Conservation (phyloP, 2,888 invertebrate species). For the Reticulitermes lucifugus region DNA sequence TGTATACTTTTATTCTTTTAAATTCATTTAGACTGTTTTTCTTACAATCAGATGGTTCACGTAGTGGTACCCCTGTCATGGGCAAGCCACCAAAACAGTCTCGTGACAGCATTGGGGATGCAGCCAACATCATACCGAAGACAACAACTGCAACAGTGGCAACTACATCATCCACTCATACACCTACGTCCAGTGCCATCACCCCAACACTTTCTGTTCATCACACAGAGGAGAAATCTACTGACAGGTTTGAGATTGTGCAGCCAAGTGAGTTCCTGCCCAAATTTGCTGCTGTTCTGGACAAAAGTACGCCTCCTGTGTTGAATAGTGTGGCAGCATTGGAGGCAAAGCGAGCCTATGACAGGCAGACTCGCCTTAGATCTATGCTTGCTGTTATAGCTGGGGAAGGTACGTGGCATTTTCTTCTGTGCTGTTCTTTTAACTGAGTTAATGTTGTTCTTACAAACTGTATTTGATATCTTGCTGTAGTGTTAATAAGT, state of each 20-base stretch:
- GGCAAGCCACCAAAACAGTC: conserved; percentile 4
- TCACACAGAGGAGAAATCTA: not conserved
- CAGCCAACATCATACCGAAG: not conserved
- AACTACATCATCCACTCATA: not conserved
- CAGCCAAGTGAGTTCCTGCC: conserved; percentile 25
- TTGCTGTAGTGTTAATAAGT: no score
- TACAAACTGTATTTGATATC: no score
- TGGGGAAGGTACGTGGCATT: conserved; percentile 7
- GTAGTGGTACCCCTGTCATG: conserved; percentile 14
- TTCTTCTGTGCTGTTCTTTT: no score
- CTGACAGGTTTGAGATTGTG: not conserved
- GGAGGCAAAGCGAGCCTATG: conserved; percentile 23
- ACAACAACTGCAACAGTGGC: not conserved
- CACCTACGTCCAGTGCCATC: not conserved
- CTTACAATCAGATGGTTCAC: conserved; percentile 20
- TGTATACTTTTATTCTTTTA: no score
- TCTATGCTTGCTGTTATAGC: conserved; percentile 32
- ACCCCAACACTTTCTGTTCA: not conserved
- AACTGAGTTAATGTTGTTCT: no score
- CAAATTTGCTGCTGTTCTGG: conserved; percentile 29
- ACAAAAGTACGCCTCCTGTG: not conserved
- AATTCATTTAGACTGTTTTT: not conserved
- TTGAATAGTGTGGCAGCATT: conserved; percentile 27
- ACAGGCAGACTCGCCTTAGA: not conserved
- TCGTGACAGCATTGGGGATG: conserved; percentile 2